Conservation (phyloP, 2,113 vertebrate species). For the Lichenostomus cassidix region DNA sequence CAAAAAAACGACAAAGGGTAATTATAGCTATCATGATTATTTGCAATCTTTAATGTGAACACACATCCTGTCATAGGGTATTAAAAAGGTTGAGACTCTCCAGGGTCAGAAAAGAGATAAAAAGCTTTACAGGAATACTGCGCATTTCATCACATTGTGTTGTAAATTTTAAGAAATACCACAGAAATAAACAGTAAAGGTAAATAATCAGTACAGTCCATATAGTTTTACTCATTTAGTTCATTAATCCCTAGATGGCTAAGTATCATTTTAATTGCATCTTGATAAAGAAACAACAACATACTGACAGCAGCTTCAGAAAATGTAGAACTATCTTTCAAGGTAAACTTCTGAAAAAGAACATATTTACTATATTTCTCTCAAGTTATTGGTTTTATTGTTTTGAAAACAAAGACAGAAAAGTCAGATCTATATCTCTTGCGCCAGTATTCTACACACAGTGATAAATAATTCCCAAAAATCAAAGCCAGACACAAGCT, state of each 20-base stretch:
- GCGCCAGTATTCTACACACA: neutral
- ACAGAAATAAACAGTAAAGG: neutral
- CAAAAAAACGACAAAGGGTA: neutral
- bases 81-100: neutral
- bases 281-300: neutral
- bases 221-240: neutral
- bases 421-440: neutral
- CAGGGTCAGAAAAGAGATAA: fast-evolving
- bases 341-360: neutral
- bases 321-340: neutral
- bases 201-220: neutral
- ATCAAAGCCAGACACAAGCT: neutral
- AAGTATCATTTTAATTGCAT: neutral
- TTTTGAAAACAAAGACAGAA: neutral
- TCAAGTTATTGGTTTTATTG: neutral
- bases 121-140: neutral
- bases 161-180: neutral
- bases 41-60: neutral
- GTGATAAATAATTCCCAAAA: neutral
- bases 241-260: neutral
- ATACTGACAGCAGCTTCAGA: neutral
- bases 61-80: neutral
- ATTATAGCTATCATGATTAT: neutral
- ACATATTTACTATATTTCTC: neutral
- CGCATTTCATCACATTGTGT: neutral